Evolutionary conservation across 2,888 invertebrate genomes (phyloP), one percentile per base, ranked within the genome.

Genomic region (Heliconius aoede): DNA sequence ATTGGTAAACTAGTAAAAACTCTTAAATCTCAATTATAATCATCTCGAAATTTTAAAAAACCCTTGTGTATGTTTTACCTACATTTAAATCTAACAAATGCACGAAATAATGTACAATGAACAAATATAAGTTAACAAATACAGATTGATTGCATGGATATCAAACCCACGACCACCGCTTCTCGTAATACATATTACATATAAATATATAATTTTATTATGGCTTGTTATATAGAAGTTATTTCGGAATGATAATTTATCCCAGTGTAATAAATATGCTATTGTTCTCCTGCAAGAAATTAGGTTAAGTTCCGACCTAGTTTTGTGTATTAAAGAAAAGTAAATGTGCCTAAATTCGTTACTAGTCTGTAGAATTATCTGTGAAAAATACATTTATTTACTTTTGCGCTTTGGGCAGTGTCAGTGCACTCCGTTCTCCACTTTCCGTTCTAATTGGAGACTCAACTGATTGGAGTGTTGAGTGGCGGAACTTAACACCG

Each of bases 261-360:
- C 9, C 5, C 13, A 40, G 13, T n/a, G 36, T 61, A 51, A 69
- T 58, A 62, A 69, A 75, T 61, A 62, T 69, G 30, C 51, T 46
- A 75, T 71, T 75, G 67, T 62, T 61, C 40, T 2, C 28, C 21
- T 32, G n/a, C 28, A 61, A 60, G 36, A 64, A 75, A 75, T 75
- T 75, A 71, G 71, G 69, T 55, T 64, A 75, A 75, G 75, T 55
- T 64, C 15, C 30, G 62, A 69, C 75, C 75, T 71, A 71, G 26
- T 71, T 75, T 69, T 71, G 26, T 13, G 60, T 72, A 26, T 55
- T 40, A 60, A 21, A 26, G 60, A 72, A 61, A 3, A 61, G 40
- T 72, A 40, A 40, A 72, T 30, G 55, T 18, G 24, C 32, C 46
- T 32, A n/a, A 71, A 71, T 58, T 58, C 71, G 32, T 58, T 58